Conservation (phyloP, 2,888 invertebrate species). For the Orthonevra nobilis region DNA sequence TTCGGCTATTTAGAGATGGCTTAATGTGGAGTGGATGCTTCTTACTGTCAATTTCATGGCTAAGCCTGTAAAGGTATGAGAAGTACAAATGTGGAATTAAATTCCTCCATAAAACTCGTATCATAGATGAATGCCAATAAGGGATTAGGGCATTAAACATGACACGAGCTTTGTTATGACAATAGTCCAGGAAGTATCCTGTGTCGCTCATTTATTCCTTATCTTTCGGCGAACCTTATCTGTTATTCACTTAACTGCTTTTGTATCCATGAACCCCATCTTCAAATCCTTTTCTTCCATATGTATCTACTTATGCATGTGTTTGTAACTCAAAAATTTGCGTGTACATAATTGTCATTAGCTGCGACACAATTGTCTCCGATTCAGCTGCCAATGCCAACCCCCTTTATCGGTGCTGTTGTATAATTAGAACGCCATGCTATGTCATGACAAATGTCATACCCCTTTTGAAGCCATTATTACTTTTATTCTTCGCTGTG, state of each 20-base stretch:
- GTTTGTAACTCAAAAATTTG: slow-evolving; percentile 48
- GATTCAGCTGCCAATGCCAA: slow-evolving; percentile 20
- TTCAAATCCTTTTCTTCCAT: background rate
- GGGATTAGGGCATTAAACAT: slow-evolving; percentile 1
- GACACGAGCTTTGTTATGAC: background rate
- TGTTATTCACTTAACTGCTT: slow-evolving; percentile 50
- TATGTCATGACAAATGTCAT: slow-evolving; percentile 57
- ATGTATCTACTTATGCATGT: background rate
- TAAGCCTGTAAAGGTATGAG: no score
- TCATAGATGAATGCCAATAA: background rate
- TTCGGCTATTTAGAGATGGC: background rate
- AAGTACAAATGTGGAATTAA: background rate
- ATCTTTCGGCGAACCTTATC: slow-evolving; percentile 48
- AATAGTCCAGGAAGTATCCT: slow-evolving; percentile 8
- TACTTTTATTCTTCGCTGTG: slow-evolving; percentile 26
- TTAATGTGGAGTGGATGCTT: background rate
- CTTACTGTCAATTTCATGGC: no score
- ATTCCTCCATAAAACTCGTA: background rate
- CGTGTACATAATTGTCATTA: slow-evolving; percentile 69
- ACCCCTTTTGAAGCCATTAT: slow-evolving; percentile 55
- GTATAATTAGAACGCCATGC: slow-evolving; percentile 61
- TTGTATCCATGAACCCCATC: slow-evolving; percentile 9
- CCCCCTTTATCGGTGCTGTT: slow-evolving; percentile 10
- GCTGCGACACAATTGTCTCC: slow-evolving; percentile 63
- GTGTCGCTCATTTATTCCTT: slow-evolving; percentile 53